Base-by-base conservation (phyloP, 2,113 vertebrate species). In the Triplophysa rosa region DNA sequence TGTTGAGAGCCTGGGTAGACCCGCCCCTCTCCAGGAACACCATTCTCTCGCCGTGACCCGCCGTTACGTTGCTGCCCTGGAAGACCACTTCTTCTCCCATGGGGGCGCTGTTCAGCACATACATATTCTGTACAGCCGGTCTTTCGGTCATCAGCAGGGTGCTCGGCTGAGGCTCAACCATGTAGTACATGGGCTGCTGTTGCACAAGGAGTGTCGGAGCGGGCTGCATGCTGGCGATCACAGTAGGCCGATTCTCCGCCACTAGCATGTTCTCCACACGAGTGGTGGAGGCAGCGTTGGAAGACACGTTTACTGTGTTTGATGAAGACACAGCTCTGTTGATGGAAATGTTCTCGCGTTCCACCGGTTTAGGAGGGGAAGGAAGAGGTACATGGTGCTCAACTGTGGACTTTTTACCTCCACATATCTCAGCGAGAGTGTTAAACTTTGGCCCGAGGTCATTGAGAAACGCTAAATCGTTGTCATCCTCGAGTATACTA, bases 341-440 rank as follows among this genome's bases (percentile, higher is more conserved):
- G 23, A 62, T 10, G 17, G n/a, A 11, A 9, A 23, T 23, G 29
- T 81, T 82, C 7, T 45, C 24, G 3, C 19, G 69, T 10, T 80
- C 52, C 4, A 77, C 11, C 8, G 83, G 56, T 72, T 42, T 79
- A 8, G 85, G 86, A 17, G 61, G 78, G 23, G 79, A 68, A 82
- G 82, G 81, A 24, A n/a, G n/a, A 23, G 45, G 72, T 10, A 79
- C 56, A 21, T n/a, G 4, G 17, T 58, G 19, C 54, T n/a, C 85
- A 14, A 23, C 47, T 62, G 17, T 16, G 24, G 83, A 88, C 84
- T 89, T 92, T 77, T 91, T 90, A 66, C 93, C 92, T 61, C 93
- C 87, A 71, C 97, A 98, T 78, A 98, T 93, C 77, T 96, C 94
- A 19, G 97, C 96, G 7, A 98, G 86, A 45, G 94, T 96, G 85